phyloP scores from a whole-genome alignment of 2,888 invertebrate genomes.

The Agrotis exclamationis region DNA sequence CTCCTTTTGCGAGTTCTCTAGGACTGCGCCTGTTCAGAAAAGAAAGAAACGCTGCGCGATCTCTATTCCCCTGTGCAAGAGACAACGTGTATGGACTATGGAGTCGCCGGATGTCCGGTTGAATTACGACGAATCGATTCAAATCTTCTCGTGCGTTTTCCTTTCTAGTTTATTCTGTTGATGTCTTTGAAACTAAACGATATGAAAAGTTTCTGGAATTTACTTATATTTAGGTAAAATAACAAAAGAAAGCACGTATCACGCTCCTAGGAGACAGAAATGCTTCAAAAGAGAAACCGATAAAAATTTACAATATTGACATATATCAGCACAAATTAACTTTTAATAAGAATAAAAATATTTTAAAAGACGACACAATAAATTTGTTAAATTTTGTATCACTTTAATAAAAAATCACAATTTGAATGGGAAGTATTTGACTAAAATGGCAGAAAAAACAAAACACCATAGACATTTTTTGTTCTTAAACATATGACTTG shows the following conservation, averaged over 20 bases:
- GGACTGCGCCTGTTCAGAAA: slow-evolving; percentile 91
- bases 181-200: slow-evolving; percentile 36
- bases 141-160: slow-evolving; percentile 69
- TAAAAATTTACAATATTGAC: slow-evolving; percentile 56
- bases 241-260: slow-evolving; percentile 58
- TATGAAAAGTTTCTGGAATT: slow-evolving; percentile 43
- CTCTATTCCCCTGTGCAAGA: slow-evolving; percentile 89
- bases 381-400: slow-evolving; percentile 84
- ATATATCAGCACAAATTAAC: slow-evolving; percentile 65
- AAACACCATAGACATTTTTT: slow-evolving; percentile 84
- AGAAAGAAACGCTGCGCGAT: slow-evolving; percentile 89
- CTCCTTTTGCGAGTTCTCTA: slow-evolving; percentile 91
- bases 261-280: slow-evolving; percentile 60
- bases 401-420: slow-evolving; percentile 81
- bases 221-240: slow-evolving; percentile 57
- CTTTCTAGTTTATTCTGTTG: slow-evolving; percentile 46
- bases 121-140: slow-evolving; percentile 75
- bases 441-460: slow-evolving; percentile 87
- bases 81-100: slow-evolving; percentile 89
- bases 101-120: slow-evolving; percentile 89
- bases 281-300: slow-evolving; percentile 52
- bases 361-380: slow-evolving; percentile 83
- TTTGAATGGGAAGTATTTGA: slow-evolving; percentile 88
- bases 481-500: slow-evolving; percentile 60
- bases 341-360: slow-evolving; percentile 74